Conservation (phyloP, 2,888 invertebrate species). For the Strigamia crassipes region DNA sequence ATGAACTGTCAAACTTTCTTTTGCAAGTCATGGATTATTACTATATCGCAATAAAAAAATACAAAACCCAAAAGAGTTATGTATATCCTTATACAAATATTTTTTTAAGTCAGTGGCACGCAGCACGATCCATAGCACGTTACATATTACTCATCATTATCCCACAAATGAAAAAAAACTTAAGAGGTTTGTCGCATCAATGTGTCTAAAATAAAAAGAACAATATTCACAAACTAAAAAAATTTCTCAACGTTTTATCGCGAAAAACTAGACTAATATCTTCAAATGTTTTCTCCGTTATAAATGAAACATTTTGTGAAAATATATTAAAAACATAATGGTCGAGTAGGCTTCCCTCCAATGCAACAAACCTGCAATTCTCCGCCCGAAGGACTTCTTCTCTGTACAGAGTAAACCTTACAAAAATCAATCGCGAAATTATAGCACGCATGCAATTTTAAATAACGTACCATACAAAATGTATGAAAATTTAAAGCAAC, state of each 20-base stretch:
- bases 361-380: constrained; percentile 10
- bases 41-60: neutral
- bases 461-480: neutral
- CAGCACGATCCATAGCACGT: neutral
- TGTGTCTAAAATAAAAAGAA: neutral
- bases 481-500: neutral
- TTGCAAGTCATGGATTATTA: constrained; percentile 13
- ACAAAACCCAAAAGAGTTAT: no score
- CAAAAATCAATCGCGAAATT: constrained; percentile 23
- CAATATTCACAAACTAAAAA: neutral
- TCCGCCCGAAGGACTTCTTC: constrained; percentile 24
- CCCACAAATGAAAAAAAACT: neutral
- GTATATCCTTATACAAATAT: no score
- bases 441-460: neutral
- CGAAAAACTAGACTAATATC: neutral
- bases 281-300: neutral
- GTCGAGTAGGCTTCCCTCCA: neutral
- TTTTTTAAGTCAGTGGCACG: neutral
- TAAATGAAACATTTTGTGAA: neutral
- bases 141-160: neutral
- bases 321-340: neutral
- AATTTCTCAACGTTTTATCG: neutral
- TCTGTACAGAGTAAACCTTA: neutral
- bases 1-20: constrained; percentile 24
- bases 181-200: neutral